phyloP scores from a whole-genome alignment of 1,140 invertebrate species.

The Bradysia coprophila region DNA sequence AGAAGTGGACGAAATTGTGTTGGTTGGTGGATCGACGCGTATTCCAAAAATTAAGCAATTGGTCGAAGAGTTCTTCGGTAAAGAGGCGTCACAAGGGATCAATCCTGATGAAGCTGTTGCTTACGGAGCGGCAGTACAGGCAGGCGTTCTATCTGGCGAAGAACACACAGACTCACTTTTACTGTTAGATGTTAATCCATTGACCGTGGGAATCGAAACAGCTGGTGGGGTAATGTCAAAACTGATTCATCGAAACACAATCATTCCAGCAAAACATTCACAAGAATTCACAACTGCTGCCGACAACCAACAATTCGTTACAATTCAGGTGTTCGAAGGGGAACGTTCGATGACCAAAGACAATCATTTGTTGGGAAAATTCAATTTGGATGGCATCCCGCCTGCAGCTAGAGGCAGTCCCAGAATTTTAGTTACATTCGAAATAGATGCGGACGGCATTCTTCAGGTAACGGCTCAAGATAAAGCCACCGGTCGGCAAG shows the following conservation, averaged over 20 bases:
- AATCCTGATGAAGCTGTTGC: conserved; percentile 51
- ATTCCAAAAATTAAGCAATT: conserved; percentile 42
- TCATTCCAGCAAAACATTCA: conserved; percentile 42
- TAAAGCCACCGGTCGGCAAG: conserved; percentile 52
- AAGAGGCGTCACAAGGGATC: conserved; percentile 41
- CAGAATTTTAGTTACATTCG: conserved; percentile 50
- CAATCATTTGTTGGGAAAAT: conserved; percentile 60
- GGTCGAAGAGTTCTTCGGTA: conserved; percentile 42
- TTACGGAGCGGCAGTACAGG: conserved; percentile 44
- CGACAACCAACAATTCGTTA: conserved; percentile 50
- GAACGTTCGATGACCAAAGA: conserved; percentile 63
- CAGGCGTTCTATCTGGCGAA: conserved; percentile 38
- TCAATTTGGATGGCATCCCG: conserved; percentile 34
- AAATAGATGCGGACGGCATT: conserved; percentile 65
- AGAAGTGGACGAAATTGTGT: conserved; percentile 53
- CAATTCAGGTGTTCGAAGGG: conserved; percentile 62
- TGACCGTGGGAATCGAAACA: conserved; percentile 45
- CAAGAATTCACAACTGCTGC: conserved; percentile 46
- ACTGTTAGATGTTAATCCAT: conserved; percentile 45
- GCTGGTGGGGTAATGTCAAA: conserved; percentile 46
- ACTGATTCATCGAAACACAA: conserved; percentile 41
- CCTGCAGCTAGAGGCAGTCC: conserved; percentile 35
- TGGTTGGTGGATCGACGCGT: conserved; percentile 65
- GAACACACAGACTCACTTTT: conserved; percentile 49
- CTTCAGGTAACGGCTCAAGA: conserved; percentile 63